A percentile compares a stretch with the other conserved stretches of the same genome.
Evolutionary conservation across 2,888 invertebrate genomes (phyloP).

Genomic region (Doris montereyensis): DNA sequence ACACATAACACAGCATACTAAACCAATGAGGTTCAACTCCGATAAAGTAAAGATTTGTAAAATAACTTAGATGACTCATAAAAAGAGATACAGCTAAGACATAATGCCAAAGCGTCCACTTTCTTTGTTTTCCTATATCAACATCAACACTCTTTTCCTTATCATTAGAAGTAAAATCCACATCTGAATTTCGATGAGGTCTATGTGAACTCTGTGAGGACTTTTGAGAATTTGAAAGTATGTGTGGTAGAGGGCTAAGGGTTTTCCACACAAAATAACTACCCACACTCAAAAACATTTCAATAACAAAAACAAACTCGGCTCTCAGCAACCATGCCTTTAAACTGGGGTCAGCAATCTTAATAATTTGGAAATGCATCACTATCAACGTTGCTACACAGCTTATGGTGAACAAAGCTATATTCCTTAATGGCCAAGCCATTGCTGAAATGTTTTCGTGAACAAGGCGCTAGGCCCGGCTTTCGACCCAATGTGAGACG

Average conservation of each 20-base stretch:
- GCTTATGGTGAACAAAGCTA: too few relatives aligned
- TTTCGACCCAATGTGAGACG: too few relatives aligned
- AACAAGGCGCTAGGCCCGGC: too few relatives aligned
- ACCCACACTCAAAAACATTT: constrained; percentile 14
- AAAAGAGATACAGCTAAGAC: constrained; percentile 45
- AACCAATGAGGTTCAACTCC: constrained; percentile 50
- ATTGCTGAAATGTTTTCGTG: too few relatives aligned
- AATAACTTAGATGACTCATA: constrained; percentile 49
- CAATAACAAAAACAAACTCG: constrained; percentile 3
- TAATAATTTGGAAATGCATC: too few relatives aligned
- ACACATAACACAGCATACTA: constrained; percentile 40
- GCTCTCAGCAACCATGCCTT: constrained; percentile 29
- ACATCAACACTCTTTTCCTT: background rate
- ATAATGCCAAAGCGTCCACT: constrained; percentile 41
- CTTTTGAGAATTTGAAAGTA: background rate
- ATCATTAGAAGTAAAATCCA: background rate
- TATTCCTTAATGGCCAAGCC: too few relatives aligned
- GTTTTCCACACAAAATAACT: constrained; percentile 28
- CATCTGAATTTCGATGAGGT: background rate
- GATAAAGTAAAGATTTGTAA: constrained; percentile 52
- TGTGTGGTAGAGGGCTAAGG: background rate
- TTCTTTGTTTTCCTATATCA: background rate
- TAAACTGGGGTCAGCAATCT: too few relatives aligned
- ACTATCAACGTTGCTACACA: too few relatives aligned
- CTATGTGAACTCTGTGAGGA: background rate